Conservation (phyloP, 2,113 vertebrate genomes). For the Malurus alboscapulatus region DNA sequence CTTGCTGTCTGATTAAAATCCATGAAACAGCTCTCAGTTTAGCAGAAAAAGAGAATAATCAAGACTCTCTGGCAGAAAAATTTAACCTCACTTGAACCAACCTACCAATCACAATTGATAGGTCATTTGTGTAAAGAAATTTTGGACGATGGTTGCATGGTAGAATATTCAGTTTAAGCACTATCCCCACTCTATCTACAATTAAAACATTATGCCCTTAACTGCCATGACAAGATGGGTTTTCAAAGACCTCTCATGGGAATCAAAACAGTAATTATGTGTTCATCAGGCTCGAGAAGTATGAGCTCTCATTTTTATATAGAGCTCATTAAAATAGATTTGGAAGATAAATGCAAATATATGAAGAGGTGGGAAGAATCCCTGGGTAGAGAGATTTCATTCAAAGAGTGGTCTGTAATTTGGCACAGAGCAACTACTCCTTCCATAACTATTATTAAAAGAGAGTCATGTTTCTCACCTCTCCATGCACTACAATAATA, state of each 20-base stretch:
- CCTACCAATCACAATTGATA: neutral
- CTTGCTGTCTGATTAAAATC: neutral
- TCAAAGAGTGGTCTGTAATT: slow-evolving; percentile 58
- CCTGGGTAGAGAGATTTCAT: slow-evolving; percentile 67
- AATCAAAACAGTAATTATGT: slow-evolving; percentile 71
- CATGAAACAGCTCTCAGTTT: neutral
- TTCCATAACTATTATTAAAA: slow-evolving; percentile 19
- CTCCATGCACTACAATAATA: neutral
- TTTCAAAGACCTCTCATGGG: slow-evolving; percentile 66
- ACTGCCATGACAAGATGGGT: slow-evolving; percentile 66
- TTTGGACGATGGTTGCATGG: slow-evolving; percentile 34
- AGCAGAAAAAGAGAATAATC: neutral
- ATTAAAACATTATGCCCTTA: slow-evolving; percentile 72
- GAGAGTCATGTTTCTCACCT: neutral
- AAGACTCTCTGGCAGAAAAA: neutral
- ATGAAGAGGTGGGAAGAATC: slow-evolving; percentile 69
- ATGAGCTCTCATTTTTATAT: slow-evolving; percentile 70
- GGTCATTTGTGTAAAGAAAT: slow-evolving; percentile 32
- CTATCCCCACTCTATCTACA: slow-evolving; percentile 43
- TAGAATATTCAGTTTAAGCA: slow-evolving; percentile 32
- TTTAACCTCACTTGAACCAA: neutral
- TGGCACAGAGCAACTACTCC: slow-evolving; percentile 19
- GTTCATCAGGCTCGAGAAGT: slow-evolving; percentile 67
- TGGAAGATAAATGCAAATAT: slow-evolving; percentile 73
- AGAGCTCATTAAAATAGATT: slow-evolving; percentile 74